Evolutionary conservation across 2,113 vertebrate species (phyloP).

Genomic region (Vidua chalybeata): DNA sequence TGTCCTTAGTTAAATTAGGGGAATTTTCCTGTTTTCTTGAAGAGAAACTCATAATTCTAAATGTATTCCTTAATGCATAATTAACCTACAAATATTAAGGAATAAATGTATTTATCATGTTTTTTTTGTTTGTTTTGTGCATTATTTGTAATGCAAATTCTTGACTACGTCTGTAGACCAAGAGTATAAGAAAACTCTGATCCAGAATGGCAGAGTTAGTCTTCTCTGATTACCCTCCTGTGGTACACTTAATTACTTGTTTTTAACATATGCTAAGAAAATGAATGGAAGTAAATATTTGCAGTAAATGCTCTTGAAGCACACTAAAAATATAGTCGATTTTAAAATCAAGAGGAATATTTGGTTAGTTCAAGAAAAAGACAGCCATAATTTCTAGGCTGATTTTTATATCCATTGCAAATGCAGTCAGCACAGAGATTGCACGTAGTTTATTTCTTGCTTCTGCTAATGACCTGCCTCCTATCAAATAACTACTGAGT

Average conservation of each 20-base stretch:
- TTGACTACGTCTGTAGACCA: neutral
- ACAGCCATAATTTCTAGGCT: neutral
- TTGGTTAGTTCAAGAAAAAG: neutral
- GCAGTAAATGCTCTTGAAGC: neutral
- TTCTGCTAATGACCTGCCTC: neutral
- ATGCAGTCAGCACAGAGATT: neutral
- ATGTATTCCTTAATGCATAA: neutral
- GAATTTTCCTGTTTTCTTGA: neutral
- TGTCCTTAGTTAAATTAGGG: neutral
- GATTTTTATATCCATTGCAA: neutral
- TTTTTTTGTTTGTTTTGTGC: neutral
- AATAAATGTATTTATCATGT: neutral
- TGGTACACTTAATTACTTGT: neutral
- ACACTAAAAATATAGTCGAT: neutral
- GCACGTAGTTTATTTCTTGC: neutral
- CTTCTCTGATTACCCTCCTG: neutral
- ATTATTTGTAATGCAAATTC: neutral
- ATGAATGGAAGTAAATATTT: neutral
- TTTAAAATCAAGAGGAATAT: neutral
- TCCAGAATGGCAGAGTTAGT: neutral
- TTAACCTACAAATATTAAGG: neutral
- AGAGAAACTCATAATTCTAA: neutral
- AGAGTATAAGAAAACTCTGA: neutral
- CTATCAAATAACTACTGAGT: neutral
- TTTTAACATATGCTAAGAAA: neutral